Conservation (phyloP, 2,888 invertebrate genomes). For the Tillus elongatus region DNA sequence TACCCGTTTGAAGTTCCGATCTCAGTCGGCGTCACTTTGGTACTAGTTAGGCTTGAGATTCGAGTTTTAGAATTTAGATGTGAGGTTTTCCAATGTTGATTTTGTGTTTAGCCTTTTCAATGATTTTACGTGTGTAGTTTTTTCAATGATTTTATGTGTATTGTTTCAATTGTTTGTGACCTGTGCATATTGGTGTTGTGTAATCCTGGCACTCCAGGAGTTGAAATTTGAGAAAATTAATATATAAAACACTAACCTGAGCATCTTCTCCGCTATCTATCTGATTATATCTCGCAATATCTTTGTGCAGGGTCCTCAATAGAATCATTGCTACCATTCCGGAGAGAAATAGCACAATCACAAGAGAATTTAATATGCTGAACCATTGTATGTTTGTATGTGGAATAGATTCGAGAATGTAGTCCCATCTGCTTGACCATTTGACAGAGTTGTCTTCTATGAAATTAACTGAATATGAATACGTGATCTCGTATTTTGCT, state of each 20-base stretch:
- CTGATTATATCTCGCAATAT: slow-evolving; percentile 98
- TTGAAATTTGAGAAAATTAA: too few species aligned
- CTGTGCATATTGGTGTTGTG: too few species aligned
- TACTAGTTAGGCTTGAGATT: too few species aligned
- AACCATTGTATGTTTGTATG: slow-evolving; percentile 99
- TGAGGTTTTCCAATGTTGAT: too few species aligned
- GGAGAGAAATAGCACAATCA: slow-evolving; percentile 92
- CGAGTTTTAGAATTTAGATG: too few species aligned
- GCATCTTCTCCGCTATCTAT: slow-evolving; percentile 81
- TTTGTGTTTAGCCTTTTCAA: too few species aligned
- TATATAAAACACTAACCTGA: slow-evolving; percentile 74
- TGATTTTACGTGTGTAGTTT: too few species aligned
- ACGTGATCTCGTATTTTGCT: slow-evolving; percentile 56
- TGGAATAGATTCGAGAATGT: slow-evolving; percentile 95
- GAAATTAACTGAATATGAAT: slow-evolving; percentile 82
- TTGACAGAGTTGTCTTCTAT: slow-evolving; percentile 73
- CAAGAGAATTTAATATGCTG: slow-evolving; percentile 93
- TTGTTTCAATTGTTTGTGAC: too few species aligned
- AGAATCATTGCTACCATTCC: slow-evolving; percentile 99
- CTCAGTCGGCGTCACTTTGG: too few species aligned
- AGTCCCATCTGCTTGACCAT: slow-evolving; percentile 99
- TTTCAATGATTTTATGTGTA: too few species aligned
- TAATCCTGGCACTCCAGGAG: too few species aligned
- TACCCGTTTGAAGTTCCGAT: too few species aligned
- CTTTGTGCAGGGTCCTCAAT: slow-evolving; percentile 91